Evolutionary conservation across 1,140 invertebrate genomes (phyloP), one percentile per base, ranked within the genome.

Genomic region (Manduca sexta): DNA sequence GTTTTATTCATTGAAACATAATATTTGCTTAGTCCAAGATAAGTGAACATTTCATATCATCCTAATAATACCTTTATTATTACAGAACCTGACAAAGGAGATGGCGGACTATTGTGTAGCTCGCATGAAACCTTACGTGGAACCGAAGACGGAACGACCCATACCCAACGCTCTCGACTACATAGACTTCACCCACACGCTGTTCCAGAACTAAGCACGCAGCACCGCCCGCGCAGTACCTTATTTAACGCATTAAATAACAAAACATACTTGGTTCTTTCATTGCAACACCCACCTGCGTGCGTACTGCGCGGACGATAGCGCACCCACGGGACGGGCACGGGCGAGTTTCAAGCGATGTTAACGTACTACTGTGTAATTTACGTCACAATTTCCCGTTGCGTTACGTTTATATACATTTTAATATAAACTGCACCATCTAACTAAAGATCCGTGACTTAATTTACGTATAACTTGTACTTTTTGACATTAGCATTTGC

Each of bases 81-180:
- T 44, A 39, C 88, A 99, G 97, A 99, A 99, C 88, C 93, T 99
- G 45, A 98, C 97, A 30, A 98, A 98, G 86, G 97, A 99, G 80
- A 99, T 99, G 95, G 98, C 98, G 43, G 98, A 99, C 82, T 99
- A 99, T 82, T 99, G 98, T 87, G 94, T 98, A 35, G 92, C 93
- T 29, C 91, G 96, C 42, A 99, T 99, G 98, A 98, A 98, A 85
- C 95, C 96, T 0, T 99, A 94, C 81, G 89, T 92, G n/a, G 98
- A 99, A 86, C 92, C 94, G 12, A 97, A 98, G 82, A 95, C 93
- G 7, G 97, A 98, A 73, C 90, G 96, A 60, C 91, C 93, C 49
- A 94, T 99, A 44, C 92, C 94, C 40, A 97, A 97, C 67, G 97
- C 97, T 13, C 91, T 99, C 65, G 98, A 99, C 87, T 99, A 99